These are phyloP conservation scores for Hermodice carunculata DNA, from an alignment of 2,888 invertebrate species.

Conservation along the genomic window DNA sequence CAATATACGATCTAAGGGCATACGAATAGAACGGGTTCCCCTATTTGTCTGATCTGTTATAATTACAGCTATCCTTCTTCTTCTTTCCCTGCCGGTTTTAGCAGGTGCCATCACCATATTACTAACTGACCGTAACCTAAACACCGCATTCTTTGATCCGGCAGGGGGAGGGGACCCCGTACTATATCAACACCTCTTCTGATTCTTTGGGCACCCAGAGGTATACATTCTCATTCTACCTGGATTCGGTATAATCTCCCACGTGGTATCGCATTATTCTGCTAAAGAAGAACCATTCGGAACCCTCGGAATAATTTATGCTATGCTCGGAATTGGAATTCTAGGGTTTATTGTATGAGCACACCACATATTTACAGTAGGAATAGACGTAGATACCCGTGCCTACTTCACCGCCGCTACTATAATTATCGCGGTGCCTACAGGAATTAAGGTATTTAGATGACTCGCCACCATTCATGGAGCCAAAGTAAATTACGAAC, in stretches of 20 bases:
- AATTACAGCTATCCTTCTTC: constrained; percentile 77
- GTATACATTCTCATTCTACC: constrained; percentile 89
- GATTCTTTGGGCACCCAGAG: constrained; percentile 90
- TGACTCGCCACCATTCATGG: constrained; percentile 82
- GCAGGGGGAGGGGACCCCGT: constrained; percentile 85
- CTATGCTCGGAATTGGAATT: constrained; percentile 85
- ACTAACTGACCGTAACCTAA: constrained; percentile 83
- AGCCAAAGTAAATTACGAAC: constrained; percentile 75
- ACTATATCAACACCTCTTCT: constrained; percentile 86
- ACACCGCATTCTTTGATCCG: constrained; percentile 86
- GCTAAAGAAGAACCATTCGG: constrained; percentile 83
- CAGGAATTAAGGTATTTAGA: constrained; percentile 87
- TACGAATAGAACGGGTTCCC: constrained; percentile 77
- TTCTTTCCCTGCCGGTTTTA: constrained; percentile 81
- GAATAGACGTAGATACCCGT: constrained; percentile 86
- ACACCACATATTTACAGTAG: constrained; percentile 88
- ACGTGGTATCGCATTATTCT: constrained; percentile 77
- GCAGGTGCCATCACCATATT: constrained; percentile 86
- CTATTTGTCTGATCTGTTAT: constrained; percentile 83
- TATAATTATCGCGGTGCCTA: constrained; percentile 88
- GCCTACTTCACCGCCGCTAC: constrained; percentile 88
- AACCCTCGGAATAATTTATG: constrained; percentile 80
- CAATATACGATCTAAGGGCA: constrained; percentile 77
- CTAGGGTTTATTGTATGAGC: constrained; percentile 88
- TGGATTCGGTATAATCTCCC: constrained; percentile 85